Percentiles rank a stretch among this genome's conserved stretches.
phyloP scores from a whole-genome alignment of 1,140 invertebrate species.

The Vanessa atalanta region DNA sequence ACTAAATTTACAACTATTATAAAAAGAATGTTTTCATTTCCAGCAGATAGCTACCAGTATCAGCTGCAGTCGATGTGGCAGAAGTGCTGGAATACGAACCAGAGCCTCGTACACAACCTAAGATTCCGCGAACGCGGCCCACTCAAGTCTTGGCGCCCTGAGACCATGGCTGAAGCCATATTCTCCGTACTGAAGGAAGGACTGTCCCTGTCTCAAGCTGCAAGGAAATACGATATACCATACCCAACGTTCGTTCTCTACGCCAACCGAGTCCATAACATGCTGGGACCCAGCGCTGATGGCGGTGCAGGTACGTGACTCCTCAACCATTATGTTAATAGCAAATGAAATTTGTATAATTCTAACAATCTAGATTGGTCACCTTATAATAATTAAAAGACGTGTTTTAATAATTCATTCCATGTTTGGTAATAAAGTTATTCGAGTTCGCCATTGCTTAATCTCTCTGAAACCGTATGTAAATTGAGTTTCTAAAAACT shows the following conservation, averaged over 20 bases:
- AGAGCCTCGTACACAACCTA: constrained; percentile 92
- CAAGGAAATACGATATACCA: constrained; percentile 95
- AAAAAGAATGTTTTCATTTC: constrained; percentile 56
- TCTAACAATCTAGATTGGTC: too few species aligned
- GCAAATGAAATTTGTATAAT: constrained; percentile 40
- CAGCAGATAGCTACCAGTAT: constrained; percentile 96
- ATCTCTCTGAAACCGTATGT: too few species aligned
- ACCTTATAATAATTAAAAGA: too few species aligned
- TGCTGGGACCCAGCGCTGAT: constrained; percentile 93
- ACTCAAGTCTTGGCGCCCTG: constrained; percentile 94
- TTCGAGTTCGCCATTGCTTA: not conserved
- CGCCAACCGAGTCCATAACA: constrained; percentile 95
- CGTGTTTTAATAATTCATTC: too few species aligned
- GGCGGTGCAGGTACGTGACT: constrained; percentile 88
- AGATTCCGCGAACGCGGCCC: constrained; percentile 95
- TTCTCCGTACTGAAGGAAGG: constrained; percentile 95
- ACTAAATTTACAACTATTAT: constrained; percentile 19
- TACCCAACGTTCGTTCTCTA: constrained; percentile 97
- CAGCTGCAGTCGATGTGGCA: constrained; percentile 97
- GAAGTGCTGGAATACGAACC: constrained; percentile 95
- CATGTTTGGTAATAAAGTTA: too few species aligned
- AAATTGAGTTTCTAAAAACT: too few species aligned
- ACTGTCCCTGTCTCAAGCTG: constrained; percentile 92
- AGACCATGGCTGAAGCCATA: constrained; percentile 96
- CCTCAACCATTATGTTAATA: constrained; percentile 15